A percentile compares a stretch with the other conserved stretches of the same genome.
These are phyloP conservation scores for Dynastes tityus DNA, from an alignment of 2,888 invertebrate species.

Conservation along the genomic window DNA sequence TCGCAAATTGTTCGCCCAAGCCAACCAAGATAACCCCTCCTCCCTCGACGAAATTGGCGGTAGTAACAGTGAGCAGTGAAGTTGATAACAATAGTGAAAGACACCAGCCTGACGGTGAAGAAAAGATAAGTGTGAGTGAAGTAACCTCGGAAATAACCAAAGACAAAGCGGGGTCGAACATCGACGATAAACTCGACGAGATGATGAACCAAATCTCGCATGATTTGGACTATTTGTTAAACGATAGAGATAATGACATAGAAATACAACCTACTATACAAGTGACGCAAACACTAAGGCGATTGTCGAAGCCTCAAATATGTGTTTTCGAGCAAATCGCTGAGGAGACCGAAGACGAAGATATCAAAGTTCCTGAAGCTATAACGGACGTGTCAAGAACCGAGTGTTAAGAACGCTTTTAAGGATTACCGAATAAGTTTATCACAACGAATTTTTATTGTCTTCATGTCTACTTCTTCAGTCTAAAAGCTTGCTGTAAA, in stretches of 20 bases:
- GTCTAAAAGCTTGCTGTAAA: no score
- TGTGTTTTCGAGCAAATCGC: conserved; percentile 64
- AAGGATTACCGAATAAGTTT: neutral
- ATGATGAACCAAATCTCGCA: conserved; percentile 87
- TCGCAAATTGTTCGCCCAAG: conserved; percentile 46
- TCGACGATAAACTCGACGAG: conserved; percentile 72
- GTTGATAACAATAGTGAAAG: conserved; percentile 57
- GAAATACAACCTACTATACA: conserved; percentile 48
- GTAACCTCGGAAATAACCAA: conserved; percentile 3
- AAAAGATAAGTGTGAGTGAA: conserved; percentile 52
- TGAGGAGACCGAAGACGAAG: conserved; percentile 61
- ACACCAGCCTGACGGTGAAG: conserved; percentile 66
- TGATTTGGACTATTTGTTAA: conserved; percentile 86
- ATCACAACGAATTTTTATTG: neutral
- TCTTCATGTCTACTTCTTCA: no score
- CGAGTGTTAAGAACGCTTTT: conserved; percentile 51
- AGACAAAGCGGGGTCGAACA: conserved; percentile 67
- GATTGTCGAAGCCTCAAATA: conserved; percentile 62
- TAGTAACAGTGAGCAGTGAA: conserved; percentile 52
- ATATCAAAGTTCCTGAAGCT: conserved; percentile 57
- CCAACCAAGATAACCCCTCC: conserved; percentile 46
- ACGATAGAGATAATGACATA: conserved; percentile 70
- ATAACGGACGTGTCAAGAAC: conserved; percentile 58
- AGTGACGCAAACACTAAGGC: conserved; percentile 56
- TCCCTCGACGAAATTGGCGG: conserved; percentile 31